These are phyloP conservation scores for Sussaba pulchella DNA, from an alignment of 2,888 invertebrate genomes.

Conservation along the genomic window DNA sequence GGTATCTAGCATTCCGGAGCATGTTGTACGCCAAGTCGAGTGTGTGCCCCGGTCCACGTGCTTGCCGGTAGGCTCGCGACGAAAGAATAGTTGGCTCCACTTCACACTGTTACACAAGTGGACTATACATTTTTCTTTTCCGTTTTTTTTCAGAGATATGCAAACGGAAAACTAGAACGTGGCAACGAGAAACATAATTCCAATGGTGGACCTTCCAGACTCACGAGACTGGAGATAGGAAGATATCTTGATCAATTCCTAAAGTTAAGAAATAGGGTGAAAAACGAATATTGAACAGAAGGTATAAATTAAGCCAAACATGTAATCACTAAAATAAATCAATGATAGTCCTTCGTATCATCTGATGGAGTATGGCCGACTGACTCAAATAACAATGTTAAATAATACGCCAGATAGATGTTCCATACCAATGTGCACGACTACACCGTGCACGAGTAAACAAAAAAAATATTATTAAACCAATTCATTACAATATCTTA, in stretches of 20 bases:
- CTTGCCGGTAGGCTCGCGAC: conserved; percentile 75
- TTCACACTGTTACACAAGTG: conserved; percentile 77
- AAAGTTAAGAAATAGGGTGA: no score
- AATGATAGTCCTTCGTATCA: no score
- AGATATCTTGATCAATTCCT: background rate
- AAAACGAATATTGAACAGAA: background rate
- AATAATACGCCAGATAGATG: no score
- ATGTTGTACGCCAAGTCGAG: conserved; percentile 75
- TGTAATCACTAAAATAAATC: no score
- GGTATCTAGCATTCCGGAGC: conserved; percentile 83
- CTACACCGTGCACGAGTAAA: no score
- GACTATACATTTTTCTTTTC: conserved; percentile 56
- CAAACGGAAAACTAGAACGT: conserved; percentile 81
- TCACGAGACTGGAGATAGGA: background rate
- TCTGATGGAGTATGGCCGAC: no score
- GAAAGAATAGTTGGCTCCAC: conserved; percentile 81
- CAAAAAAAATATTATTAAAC: no score
- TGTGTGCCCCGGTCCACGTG: conserved; percentile 73
- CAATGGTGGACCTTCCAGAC: background rate
- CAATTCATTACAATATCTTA: no score
- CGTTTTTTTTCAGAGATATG: conserved; percentile 75
- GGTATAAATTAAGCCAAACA: background rate
- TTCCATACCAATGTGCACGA: no score
- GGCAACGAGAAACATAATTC: conserved; percentile 45
- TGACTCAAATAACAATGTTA: no score